Conservation (phyloP, 92 coral and sea anemone species). For the Parazoanthus atlanticus region DNA sequence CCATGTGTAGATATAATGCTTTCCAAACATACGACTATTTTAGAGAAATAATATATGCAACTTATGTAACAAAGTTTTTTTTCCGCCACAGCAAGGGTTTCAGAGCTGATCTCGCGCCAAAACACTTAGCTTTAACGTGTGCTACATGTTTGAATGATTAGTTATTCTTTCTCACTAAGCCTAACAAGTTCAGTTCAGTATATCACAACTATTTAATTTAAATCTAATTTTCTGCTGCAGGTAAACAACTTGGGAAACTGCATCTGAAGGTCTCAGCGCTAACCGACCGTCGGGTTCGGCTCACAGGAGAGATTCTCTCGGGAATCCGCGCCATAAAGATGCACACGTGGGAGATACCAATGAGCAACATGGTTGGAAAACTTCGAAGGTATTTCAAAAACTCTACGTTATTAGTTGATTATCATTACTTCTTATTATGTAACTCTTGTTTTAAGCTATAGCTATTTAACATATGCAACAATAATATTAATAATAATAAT, state of each 20-base stretch:
- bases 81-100: no score
- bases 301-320: conserved; percentile 37
- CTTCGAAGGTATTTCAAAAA: conserved; percentile 20
- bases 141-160: no score
- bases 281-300: conserved; percentile 38
- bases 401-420: no score
- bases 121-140: no score
- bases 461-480: neutral
- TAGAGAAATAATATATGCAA: no score
- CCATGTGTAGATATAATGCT: no score
- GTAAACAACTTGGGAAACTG: conserved; percentile 15
- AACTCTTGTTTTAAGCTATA: neutral
- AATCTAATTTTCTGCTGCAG: neutral
- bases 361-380: conserved; percentile 30
- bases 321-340: conserved; percentile 41
- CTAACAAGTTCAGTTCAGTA: neutral
- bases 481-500: no score
- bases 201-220: neutral
- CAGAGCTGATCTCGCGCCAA: no score
- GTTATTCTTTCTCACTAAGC: neutral
- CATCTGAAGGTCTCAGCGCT: conserved; percentile 36
- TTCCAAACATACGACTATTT: no score
- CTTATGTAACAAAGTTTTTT: no score
- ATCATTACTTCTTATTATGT: neutral
- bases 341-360: conserved; percentile 26